Evolutionary conservation across 2,797 vertebrate genomes (phyloP), one percentile per base, ranked within the genome.

Genomic region (Lateolabrax maculatus): DNA sequence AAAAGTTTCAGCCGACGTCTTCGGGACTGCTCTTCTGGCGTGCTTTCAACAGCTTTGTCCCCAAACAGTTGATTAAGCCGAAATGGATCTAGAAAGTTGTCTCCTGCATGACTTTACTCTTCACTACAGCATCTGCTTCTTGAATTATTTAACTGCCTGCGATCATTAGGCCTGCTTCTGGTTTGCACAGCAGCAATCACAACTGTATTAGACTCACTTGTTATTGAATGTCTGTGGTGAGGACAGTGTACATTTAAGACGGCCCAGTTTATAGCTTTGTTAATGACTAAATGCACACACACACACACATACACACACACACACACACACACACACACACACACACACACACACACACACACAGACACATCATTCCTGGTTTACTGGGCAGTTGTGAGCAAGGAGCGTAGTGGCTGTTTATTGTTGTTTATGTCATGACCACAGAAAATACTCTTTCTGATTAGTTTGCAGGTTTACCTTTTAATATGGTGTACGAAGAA

Each of bases 141-240:
- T 94, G 65, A 93, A 94, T 94, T 87, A 91, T 93, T 92, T 64
- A 94, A 43, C 61, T 29, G 51, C 34, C 67, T 53, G 71, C 75
- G 72, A 88, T 92, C 58, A 77, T 85, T 75, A 81, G 84, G 74
- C 81, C 75, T 81, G 72, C 73, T 90, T 82, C 77, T 78, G 79
- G 79, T 87, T 85, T 62, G 46, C 70, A 58, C 27, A 67, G 66
- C 72, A 80, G 79, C 67, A 31, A 80, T 82, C 43, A 29, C 71
- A 64, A 62, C 81, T 68, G 61, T 51, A 46, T 71, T 41, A 78
- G 55, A 25, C 46, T 63, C 16, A 8, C 29, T 46, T 62, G 73
- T 61, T 83, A 62, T 75, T 67, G 64, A 76, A 57, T 39, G 53
- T 43, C 48, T 39, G 61, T 11, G 37, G 64, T 58, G 62, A 71